Base-by-base conservation (phyloP, 2,797 vertebrate species). In the Gambelia wislizenii region DNA sequence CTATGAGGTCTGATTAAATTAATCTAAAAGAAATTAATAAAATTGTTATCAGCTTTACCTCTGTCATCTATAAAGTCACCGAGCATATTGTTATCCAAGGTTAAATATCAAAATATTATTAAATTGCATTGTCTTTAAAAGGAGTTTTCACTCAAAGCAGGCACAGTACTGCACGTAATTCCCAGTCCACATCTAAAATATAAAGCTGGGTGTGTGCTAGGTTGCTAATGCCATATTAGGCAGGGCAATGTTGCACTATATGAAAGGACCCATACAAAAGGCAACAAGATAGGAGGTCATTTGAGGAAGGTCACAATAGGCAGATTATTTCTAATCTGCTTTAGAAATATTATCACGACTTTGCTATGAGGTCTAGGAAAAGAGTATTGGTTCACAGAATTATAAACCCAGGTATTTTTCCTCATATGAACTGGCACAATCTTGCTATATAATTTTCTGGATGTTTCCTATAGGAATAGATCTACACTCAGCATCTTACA, bases 281-380 rank as follows among this genome's bases (percentile, higher is more conserved):
- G 83, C 74, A 91, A 87, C 89, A 90, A 89, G 89, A 80, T 47
- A 54, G 49, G 33, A 92, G 90, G 94, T 92, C 89, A 91, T 72
- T 22, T 22, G 90, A 91, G 44, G 87, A 96, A 96, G 84, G 87
- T 91, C 88, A 84, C 12, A 70, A 82, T 16, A 90, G 94, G 76
- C 86, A 91, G 94, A 94, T 97, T 95, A 95, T 83, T 93, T 92
- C 67, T 96, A 95, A 97, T 96, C 96, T 96, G 94, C 95, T 96
- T 96, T 94, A 91, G 92, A 96, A 96, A 94, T 93, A 95, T 92
- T 94, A 95, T 93, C 92, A 92, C 92, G 88, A 90, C 67, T 93
- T 94, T 93, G 87, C 89, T 90, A 70, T 64, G 56, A 54, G 85
- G 90, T 87, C 90, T 91, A 67, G 14, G 56, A 91, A 92, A 92